Base-by-base conservation (phyloP, 1,140 invertebrate species). In the Apis laboriosa region DNA sequence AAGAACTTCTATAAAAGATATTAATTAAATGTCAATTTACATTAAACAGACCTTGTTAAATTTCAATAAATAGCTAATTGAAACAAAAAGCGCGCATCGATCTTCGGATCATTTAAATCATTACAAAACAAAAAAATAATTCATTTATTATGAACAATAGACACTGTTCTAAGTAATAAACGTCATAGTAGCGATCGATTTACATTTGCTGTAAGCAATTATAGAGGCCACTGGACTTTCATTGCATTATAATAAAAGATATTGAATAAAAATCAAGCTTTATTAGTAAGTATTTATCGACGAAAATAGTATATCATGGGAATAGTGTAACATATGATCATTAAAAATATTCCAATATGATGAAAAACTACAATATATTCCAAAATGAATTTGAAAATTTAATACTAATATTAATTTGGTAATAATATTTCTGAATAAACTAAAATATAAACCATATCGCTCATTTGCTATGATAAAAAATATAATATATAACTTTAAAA, bases 81-180 rank as follows among this genome's bases (percentile, higher is more conserved):
- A 34, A 61, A n/a, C 49, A 49, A 58, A 24, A 51, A 61, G 60
- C 60, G 63, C 55, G 17, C 64, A 28, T 4, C 74, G 64, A 77
- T 43, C 64, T 77, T 77, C 66, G 74, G 28, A 77, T 82, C 66
- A 49, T 67, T 77, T 74, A 49, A 70, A 49, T 24, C 58, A 77
- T 53, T 64, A 77, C 55, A 63, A 79, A 86, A 79, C 34, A 43
- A 66, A 73, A 34, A 83, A 75, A 66, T 83, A 86, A 87, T 83
- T 86, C 51, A 34, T 28, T 70, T 83, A 70, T 72, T 70, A 53
- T 60, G 53, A 83, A 86, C 75, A 86, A 87, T 83, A 73, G 64
- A n/a, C 28, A 72, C 63, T 58, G 43, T 58, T 70, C 53, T 19
- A 9, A 21, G 71, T 60, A 83, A 78, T 72, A 77, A 58, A 17